These are phyloP conservation scores for Forbesichthys papilliferus DNA, from an alignment of 2,113 vertebrate species.

Conservation along the genomic window DNA sequence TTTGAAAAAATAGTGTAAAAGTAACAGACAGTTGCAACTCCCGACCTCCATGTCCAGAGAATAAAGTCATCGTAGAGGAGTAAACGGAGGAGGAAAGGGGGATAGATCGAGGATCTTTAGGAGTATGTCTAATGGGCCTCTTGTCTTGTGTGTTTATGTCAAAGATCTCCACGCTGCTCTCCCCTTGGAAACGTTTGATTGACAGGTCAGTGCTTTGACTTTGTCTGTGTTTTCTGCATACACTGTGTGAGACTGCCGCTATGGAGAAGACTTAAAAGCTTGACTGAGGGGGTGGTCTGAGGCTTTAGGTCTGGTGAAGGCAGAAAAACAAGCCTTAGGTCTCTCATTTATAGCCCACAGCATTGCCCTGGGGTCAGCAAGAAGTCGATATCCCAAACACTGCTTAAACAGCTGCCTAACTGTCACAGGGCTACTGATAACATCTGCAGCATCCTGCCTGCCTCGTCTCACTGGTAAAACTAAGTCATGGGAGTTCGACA, in stretches of 20 bases:
- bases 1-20: no score
- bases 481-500: no score
- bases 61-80: constrained; percentile 26
- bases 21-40: neutral
- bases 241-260: neutral
- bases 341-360: constrained; percentile 42
- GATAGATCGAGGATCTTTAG: constrained; percentile 9
- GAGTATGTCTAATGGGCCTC: constrained; percentile 41
- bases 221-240: neutral
- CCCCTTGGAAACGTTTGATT: constrained; percentile 13
- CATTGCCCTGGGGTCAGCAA: neutral
- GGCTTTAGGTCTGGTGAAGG: neutral
- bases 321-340: constrained; percentile 56
- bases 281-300: neutral
- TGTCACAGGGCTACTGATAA: constrained; percentile 46
- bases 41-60: neutral
- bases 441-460: constrained; percentile 19
- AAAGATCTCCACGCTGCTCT: constrained; percentile 22
- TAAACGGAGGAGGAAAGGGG: constrained; percentile 18
- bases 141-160: constrained; percentile 49
- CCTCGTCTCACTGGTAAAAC: neutral
- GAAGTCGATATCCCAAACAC: no score
- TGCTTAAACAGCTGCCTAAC: constrained; percentile 29
- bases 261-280: constrained; percentile 7
- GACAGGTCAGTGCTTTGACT: constrained; percentile 2